phyloP scores from a whole-genome alignment of 2,113 vertebrate species.

The Trachemys scripta region DNA sequence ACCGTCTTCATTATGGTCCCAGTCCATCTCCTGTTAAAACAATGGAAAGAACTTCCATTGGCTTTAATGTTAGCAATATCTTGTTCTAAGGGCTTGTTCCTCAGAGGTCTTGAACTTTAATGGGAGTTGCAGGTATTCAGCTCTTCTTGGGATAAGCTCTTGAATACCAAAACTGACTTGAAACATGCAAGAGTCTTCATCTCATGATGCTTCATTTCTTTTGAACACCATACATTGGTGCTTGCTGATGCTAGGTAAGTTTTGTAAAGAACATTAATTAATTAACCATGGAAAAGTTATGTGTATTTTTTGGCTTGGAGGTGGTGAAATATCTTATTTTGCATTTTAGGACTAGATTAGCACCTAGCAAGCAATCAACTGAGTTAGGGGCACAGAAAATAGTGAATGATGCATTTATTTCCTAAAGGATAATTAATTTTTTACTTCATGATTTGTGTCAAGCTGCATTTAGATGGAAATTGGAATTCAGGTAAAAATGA shows the following conservation, averaged over 20 bases:
- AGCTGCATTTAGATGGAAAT: neutral
- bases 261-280: neutral
- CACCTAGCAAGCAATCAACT: neutral
- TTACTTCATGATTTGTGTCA: neutral
- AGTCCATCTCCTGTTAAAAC: constrained; percentile 31
- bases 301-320: neutral
- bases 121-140: neutral
- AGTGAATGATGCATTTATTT: neutral
- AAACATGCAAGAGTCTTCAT: neutral
- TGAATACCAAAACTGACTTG: neutral
- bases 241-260: neutral
- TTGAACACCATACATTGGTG: neutral
- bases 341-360: neutral
- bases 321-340: neutral
- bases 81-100: neutral
- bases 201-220: neutral
- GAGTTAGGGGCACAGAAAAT: neutral
- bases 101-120: neutral
- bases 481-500: neutral
- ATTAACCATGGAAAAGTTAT: no score
- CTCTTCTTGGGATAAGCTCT: neutral
- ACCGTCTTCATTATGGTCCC: neutral
- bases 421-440: neutral
- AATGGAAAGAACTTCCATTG: constrained; percentile 3
- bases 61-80: neutral